phyloP scores from a whole-genome alignment of 1,140 invertebrate genomes.

The Cephus cinctus region DNA sequence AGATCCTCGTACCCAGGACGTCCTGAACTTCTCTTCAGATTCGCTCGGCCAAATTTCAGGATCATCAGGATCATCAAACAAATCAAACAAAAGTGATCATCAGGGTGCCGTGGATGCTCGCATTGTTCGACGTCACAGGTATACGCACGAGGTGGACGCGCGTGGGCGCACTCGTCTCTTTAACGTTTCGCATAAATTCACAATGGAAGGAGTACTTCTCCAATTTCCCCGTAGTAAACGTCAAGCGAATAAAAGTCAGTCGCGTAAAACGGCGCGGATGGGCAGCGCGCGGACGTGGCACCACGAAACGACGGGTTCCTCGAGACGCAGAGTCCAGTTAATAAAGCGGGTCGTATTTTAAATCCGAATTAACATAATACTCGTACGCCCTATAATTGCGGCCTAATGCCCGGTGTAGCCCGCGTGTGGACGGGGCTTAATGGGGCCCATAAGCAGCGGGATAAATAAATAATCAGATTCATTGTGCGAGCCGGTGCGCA shows the following conservation, averaged over 20 bases:
- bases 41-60: too few relatives aligned
- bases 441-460: constrained; percentile 13
- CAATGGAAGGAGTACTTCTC: constrained; percentile 33
- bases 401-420: constrained; percentile 26
- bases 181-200: constrained; percentile 47
- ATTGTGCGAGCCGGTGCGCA: constrained; percentile 11
- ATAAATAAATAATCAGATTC: constrained; percentile 26
- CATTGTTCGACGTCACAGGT: too few relatives aligned
- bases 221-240: constrained; percentile 45
- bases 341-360: constrained; percentile 28
- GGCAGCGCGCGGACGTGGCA: not conserved
- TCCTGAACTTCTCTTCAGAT: too few relatives aligned
- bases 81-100: too few relatives aligned
- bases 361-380: constrained; percentile 35
- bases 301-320: not conserved
- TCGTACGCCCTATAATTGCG: constrained; percentile 30
- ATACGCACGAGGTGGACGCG: too few relatives aligned
- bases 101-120: too few relatives aligned
- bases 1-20: constrained; percentile 15
- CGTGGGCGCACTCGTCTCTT: constrained; percentile 47
- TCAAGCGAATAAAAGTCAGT: constrained; percentile 38
- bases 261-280: constrained; percentile 26
- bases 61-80: too few relatives aligned
- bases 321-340: constrained; percentile 16
- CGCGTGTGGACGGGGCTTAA: constrained; percentile 24